These are phyloP conservation scores for Australoheros facetus DNA, from an alignment of 2,797 vertebrate species.

Conservation along the genomic window DNA sequence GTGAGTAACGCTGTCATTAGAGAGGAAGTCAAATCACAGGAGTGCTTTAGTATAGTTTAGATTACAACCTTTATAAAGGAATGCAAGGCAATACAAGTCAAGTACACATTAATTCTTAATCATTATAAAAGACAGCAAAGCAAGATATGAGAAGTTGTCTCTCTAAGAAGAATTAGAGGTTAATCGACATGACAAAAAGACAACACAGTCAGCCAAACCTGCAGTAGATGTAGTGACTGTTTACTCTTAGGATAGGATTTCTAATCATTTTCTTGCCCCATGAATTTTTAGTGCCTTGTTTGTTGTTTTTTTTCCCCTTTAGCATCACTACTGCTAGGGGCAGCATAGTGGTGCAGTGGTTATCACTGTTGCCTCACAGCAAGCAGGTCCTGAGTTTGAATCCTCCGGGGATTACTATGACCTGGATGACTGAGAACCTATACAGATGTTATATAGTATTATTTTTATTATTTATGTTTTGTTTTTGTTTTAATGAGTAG, in stretches of 20 bases:
- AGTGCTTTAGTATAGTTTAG: neutral
- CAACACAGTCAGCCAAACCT: neutral
- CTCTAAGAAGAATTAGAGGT: neutral
- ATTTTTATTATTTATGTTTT: neutral
- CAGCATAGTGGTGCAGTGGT: too few relatives aligned
- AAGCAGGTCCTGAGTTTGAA: too few relatives aligned
- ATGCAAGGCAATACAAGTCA: neutral
- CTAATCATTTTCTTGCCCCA: too few relatives aligned
- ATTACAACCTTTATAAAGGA: neutral
- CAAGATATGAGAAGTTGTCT: accelerated
- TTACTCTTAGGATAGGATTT: too few relatives aligned
- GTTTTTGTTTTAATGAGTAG: neutral
- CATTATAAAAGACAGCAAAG: neutral
- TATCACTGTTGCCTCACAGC: too few relatives aligned
- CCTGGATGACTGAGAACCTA: too few relatives aligned
- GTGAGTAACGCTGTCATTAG: neutral
- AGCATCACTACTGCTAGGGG: too few relatives aligned
- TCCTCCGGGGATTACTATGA: too few relatives aligned
- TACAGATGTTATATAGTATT: neutral
- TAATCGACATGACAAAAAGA: neutral
- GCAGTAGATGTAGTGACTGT: too few relatives aligned
- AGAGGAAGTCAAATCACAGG: neutral
- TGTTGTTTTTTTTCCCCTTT: too few relatives aligned
- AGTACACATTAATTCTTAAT: neutral
- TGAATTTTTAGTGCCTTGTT: too few relatives aligned